Percentiles rank a stretch among this genome's conserved stretches.
These are phyloP conservation scores for Pollenia amentaria DNA, from an alignment of 2,888 invertebrate species.

Conservation along the genomic window DNA sequence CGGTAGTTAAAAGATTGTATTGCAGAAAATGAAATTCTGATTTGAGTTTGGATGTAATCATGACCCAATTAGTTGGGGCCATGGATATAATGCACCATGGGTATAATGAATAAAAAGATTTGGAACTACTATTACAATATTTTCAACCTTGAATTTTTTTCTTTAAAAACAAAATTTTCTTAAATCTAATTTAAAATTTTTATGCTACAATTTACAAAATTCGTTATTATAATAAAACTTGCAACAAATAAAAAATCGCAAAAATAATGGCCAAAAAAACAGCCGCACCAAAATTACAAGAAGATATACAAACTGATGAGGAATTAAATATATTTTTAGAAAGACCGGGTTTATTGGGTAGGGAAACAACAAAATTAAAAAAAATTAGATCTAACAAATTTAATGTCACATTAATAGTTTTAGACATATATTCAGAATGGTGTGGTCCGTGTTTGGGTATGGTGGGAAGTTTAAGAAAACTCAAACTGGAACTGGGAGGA, in stretches of 20 bases:
- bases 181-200: background rate
- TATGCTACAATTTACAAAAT: background rate
- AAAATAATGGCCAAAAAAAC: constrained; percentile 90
- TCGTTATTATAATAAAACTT: constrained; percentile 22
- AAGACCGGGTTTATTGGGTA: constrained; percentile 91
- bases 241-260: background rate
- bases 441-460: constrained; percentile 95
- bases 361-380: constrained; percentile 77
- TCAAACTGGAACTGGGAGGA: constrained; percentile 94
- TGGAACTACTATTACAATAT: too few species aligned
- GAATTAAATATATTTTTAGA: constrained; percentile 92
- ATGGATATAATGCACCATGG: too few species aligned
- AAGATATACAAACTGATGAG: constrained; percentile 92
- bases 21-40: too few species aligned
- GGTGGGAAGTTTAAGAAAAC: constrained; percentile 92
- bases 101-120: too few species aligned
- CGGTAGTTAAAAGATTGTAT: too few species aligned
- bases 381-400: background rate
- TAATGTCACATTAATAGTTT: constrained; percentile 85
- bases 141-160: too few species aligned
- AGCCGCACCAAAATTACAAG: constrained; percentile 91
- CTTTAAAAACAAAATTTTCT: background rate
- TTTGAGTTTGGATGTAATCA: too few species aligned
- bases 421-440: constrained; percentile 97
- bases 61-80: too few species aligned